Evolutionary conservation across 2,113 vertebrate genomes (phyloP).

Genomic region (Pyxicephalus adspersus): DNA sequence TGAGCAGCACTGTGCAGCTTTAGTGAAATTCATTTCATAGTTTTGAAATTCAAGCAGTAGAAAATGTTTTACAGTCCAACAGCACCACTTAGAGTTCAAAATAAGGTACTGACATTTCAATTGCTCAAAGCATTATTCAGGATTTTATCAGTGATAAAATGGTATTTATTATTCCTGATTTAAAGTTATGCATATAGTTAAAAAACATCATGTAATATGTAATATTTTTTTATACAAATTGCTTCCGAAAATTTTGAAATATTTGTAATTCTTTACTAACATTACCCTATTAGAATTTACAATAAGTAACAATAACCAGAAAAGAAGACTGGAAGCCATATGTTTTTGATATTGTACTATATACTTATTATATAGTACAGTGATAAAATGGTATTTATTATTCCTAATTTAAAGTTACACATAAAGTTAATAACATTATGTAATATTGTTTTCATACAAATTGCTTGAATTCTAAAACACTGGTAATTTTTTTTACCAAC

Average conservation of each 20-base stretch:
- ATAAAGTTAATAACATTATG: no score
- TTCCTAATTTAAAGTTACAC: not conserved
- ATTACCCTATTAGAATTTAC: not conserved
- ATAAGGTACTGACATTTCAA: conserved; percentile 59
- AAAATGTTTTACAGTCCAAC: not conserved
- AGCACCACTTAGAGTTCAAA: conserved; percentile 56
- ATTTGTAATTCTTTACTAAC: not conserved
- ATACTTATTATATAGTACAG: no score
- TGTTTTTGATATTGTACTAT: no score
- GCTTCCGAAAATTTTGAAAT: not conserved
- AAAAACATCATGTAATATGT: no score
- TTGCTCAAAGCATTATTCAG: not conserved
- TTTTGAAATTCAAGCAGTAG: not conserved
- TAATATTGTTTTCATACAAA: no score
- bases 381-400: no score
- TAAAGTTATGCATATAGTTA: not conserved
- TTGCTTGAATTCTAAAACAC: not conserved
- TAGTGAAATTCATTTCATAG: no score
- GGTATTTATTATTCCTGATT: no score
- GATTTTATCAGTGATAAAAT: not conserved
- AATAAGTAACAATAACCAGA: no score
- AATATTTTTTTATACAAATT: no score
- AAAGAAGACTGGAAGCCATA: no score
- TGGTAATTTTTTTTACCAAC: not conserved
- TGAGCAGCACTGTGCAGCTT: not conserved